These are phyloP conservation scores for Pheosia tremula DNA, from an alignment of 2,888 invertebrate genomes.

Conservation along the genomic window DNA sequence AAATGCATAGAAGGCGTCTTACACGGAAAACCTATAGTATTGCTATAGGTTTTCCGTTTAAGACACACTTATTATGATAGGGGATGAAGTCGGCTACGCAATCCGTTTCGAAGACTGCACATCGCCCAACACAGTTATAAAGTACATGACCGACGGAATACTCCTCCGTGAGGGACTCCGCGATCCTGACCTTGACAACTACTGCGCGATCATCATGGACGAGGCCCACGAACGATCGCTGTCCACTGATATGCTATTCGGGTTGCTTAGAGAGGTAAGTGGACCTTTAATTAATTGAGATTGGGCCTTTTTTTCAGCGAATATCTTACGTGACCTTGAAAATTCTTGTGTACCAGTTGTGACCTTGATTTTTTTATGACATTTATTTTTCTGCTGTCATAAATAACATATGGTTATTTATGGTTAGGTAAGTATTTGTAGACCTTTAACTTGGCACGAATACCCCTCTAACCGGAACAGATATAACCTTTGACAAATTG, in stretches of 20 bases:
- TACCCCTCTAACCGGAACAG: too few relatives aligned
- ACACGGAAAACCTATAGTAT: too few relatives aligned
- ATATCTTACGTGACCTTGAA: too few relatives aligned
- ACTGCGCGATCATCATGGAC: constrained; percentile 99
- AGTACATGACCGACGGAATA: constrained; percentile 99
- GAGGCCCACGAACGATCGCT: constrained; percentile 99
- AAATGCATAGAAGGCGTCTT: too few relatives aligned
- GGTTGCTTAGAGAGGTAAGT: constrained; percentile 95
- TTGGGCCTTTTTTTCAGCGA: too few relatives aligned
- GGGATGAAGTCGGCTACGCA: constrained; percentile 98
- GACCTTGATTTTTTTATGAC: too few relatives aligned
- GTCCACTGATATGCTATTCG: constrained; percentile 99
- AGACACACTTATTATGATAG: constrained; percentile 51
- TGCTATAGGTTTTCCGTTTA: neutral
- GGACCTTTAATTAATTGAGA: neutral
- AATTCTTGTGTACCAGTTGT: too few relatives aligned
- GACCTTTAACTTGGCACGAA: too few relatives aligned
- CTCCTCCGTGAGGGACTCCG: constrained; percentile 97
- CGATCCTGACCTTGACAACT: constrained; percentile 98
- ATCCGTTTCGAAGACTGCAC: constrained; percentile 99
- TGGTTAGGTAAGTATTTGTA: too few relatives aligned
- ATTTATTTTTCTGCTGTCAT: too few relatives aligned
- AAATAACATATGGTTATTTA: too few relatives aligned
- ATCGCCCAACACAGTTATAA: constrained; percentile 95
- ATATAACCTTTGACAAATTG: too few relatives aligned